Conservation (phyloP, 2,888 invertebrate genomes). For the Drosophila subsilvestris region DNA sequence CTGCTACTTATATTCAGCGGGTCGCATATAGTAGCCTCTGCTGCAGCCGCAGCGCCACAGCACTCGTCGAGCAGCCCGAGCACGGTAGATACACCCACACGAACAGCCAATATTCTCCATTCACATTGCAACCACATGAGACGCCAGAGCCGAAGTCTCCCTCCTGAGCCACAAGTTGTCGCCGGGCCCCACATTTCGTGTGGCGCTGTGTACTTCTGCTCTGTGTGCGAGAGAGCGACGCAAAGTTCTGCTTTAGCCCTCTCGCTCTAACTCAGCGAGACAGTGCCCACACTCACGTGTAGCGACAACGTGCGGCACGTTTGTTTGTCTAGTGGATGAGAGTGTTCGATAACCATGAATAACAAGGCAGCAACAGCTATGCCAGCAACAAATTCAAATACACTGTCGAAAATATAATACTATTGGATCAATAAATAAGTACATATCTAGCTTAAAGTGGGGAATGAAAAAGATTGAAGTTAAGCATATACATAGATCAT, state of each 20-base stretch:
- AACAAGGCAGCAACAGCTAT: constrained; percentile 23
- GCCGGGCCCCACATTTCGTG: constrained; percentile 1
- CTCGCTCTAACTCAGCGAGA: constrained; percentile 12
- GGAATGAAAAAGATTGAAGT: too few relatives aligned
- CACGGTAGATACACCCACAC: constrained; percentile 10
- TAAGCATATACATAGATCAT: too few relatives aligned
- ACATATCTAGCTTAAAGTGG: too few relatives aligned
- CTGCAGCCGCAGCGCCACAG: constrained; percentile 21
- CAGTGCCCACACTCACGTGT: constrained; percentile 72
- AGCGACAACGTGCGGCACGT: constrained; percentile 77
- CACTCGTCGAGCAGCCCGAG: neutral
- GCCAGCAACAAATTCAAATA: constrained; percentile 46
- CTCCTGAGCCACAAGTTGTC: constrained; percentile 27
- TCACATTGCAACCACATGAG: constrained; percentile 21
- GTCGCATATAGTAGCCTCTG: constrained; percentile 10
- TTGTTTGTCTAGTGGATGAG: constrained; percentile 48
- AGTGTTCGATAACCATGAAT: constrained; percentile 44
- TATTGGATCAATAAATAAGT: neutral
- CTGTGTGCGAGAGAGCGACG: neutral
- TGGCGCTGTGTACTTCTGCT: neutral
- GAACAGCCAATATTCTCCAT: constrained; percentile 18
- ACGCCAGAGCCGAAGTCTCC: constrained; percentile 26
- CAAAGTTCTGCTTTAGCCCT: constrained; percentile 13
- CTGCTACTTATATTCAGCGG: constrained; percentile 47
- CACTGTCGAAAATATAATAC: constrained; percentile 2